Evolutionary conservation across 2,888 invertebrate genomes (phyloP), one percentile per base, ranked within the genome.

Genomic region (Tanytarsus gracilentus): DNA sequence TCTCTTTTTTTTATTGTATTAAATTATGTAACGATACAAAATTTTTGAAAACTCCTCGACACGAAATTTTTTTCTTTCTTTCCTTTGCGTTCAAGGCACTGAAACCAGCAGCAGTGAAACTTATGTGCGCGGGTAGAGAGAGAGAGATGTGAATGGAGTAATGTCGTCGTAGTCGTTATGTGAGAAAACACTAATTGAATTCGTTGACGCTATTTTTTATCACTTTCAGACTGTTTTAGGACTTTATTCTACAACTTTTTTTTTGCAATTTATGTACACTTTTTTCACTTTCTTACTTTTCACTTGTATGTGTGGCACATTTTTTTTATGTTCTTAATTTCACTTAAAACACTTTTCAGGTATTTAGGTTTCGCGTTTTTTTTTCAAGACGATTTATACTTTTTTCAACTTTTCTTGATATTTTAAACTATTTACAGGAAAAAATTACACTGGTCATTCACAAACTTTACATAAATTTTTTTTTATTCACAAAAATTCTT

Each of bases 1-100:
- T 58, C 58, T 58, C 58, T 51, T 51, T 52, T 48, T 48, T 51
- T 40, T 56, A 56, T 56, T 56, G 55, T 56, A 48, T 44, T 58
- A 21, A 58, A 58, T 58, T 58, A 58, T 58, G 58, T 58, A 58
- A 58, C 48, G 48, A 58, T 26, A 25, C 49, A 27, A 26, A 49
- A 49, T 25, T 49, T 49, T 49, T 49, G 44, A 44, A 44, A 18
- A 36, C 36, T 36, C 36, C 36, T 36, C 36, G 16, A 36, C 36
- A 16, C 44, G 44, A 18, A 2, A 4, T 14, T 40, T 40, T 49
- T 49, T 49, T 26, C 8, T 26, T 49, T 5, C 14, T 25, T 49
- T 49, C 27, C 23, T 18, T 44, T 33, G 33, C 33, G 9, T 33
- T 11, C n/a, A 33, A 11, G 11, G 33, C 6, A 11, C n/a, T 3